Percentiles rank a stretch among this genome's conserved stretches.
Conservation (phyloP, 2,888 invertebrate genomes). For the Lathronympha strigana region DNA sequence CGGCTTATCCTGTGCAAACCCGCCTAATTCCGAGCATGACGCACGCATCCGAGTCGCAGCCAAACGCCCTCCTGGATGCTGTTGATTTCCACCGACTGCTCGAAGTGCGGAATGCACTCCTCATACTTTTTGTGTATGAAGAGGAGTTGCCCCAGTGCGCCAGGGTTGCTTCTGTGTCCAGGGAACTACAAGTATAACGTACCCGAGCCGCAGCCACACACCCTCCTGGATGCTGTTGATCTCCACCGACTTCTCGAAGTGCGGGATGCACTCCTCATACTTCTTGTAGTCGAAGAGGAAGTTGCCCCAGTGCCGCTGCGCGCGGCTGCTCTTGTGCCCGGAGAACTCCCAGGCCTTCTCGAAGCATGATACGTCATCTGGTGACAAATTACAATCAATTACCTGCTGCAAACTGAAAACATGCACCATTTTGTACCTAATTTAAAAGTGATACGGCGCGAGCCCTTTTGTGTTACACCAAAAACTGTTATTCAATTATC, state of each 20-base stretch:
- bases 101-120: slow-evolving; percentile 91
- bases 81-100: slow-evolving; percentile 93
- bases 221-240: slow-evolving; percentile 94
- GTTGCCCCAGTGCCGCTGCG: slow-evolving; percentile 95
- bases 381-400: no score
- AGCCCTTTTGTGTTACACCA: no score
- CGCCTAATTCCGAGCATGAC: background rate
- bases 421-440: no score
- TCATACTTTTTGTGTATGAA: slow-evolving; percentile 90
- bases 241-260: slow-evolving; percentile 91
- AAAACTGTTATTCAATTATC: no score
- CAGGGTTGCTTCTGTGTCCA: slow-evolving; percentile 90
- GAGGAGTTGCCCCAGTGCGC: slow-evolving; percentile 93
- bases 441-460: no score
- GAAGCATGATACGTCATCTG: slow-evolving; percentile 91
- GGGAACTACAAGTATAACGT: slow-evolving; percentile 43
- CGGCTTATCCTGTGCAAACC: no score
- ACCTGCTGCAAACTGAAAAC: no score
- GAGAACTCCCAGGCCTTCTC: slow-evolving; percentile 97
- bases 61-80: slow-evolving; percentile 94
- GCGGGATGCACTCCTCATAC: slow-evolving; percentile 91
- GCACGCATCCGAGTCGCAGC: slow-evolving; percentile 88
- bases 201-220: slow-evolving; percentile 94
- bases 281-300: slow-evolving; percentile 89
- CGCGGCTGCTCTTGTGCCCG: slow-evolving; percentile 90